Evolutionary conservation across 2,113 vertebrate species (phyloP).

Genomic region (Pristiophorus japonicus): DNA sequence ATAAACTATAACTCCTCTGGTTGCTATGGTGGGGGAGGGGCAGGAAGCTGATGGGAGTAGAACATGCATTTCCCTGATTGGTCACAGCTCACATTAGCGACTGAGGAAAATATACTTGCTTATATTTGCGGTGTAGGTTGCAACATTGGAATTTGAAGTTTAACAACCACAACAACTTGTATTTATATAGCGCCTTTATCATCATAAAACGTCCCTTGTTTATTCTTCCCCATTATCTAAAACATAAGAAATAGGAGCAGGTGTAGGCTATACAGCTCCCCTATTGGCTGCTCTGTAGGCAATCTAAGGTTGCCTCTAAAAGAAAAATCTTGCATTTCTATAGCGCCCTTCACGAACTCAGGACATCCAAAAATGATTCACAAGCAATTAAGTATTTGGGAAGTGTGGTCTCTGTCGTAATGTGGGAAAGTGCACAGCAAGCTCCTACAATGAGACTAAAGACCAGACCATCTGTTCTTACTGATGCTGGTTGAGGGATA

Average conservation of each 20-base stretch:
- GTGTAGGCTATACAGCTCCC: no score
- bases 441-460: no score
- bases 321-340: background rate
- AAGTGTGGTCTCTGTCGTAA: background rate
- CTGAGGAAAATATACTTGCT: background rate
- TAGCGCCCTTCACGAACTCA: background rate
- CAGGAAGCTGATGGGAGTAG: no score
- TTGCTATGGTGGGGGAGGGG: no score
- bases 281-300: no score
- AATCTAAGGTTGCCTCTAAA: background rate
- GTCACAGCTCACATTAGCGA: background rate
- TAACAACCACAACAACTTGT: no score
- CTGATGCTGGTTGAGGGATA: background rate
- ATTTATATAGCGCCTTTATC: no score
- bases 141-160: background rate
- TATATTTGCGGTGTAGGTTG: background rate
- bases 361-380: background rate
- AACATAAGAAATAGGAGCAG: no score
- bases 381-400: background rate
- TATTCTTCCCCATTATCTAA: background rate
- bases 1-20: no score
- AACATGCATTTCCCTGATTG: background rate
- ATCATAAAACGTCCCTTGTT: no score
- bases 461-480: background rate
- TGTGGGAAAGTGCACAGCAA: background rate